Base-by-base conservation (phyloP, 1,140 invertebrate genomes). In the Agrilus planipennis region DNA sequence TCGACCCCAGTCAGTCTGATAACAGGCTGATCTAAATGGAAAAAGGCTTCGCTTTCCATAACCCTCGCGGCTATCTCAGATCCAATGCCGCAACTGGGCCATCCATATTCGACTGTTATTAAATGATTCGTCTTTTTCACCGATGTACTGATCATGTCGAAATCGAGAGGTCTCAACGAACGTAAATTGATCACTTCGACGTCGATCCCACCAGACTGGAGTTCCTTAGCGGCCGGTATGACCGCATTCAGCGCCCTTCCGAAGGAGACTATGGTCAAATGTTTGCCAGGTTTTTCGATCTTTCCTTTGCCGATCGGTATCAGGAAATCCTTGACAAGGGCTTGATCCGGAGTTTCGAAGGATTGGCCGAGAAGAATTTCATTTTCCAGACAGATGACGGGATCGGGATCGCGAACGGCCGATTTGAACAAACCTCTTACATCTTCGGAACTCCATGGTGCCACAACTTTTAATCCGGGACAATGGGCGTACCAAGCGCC, bases 241-340 rank as follows among this genome's bases (percentile, higher is more conserved):
- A 70, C 71, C 19, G 69, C 58, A 18, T 68, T 60, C 12, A 81
- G 77, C 40, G 62, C 68, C 34, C 50, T 46, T 14, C 47, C 46
- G 52, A 69, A 72, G 4, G 71, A 52, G 9, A 79, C 70, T 41
- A 86, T 50, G 10, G 81, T 84, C 11, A 83, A 59, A 58, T 81
- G 68, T 27, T 68, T 68, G n/a, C 80, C 83, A 50, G 52, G 44
- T 55, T 68, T 65, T 62, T 83, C 79, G 47, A 87, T 72, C 62
- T 85, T 84, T 16, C 79, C 80, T 62, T 88, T 85, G 37, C 84
- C 82, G 53, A 84, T 73, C 2, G 80, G 79, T 32, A 84, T 46
- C 2, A 76, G 45, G 57, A 80, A 84, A 56, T 86, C 76, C 41
- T 73, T 68, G 22, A 67, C 68, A 41, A 80, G 45, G 12, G 67